A percentile compares a stretch with the other conserved stretches of the same genome.
Conservation (phyloP, 37 sponge, comb jelly and placozoan species). For the Bolinopsis microptera region DNA sequence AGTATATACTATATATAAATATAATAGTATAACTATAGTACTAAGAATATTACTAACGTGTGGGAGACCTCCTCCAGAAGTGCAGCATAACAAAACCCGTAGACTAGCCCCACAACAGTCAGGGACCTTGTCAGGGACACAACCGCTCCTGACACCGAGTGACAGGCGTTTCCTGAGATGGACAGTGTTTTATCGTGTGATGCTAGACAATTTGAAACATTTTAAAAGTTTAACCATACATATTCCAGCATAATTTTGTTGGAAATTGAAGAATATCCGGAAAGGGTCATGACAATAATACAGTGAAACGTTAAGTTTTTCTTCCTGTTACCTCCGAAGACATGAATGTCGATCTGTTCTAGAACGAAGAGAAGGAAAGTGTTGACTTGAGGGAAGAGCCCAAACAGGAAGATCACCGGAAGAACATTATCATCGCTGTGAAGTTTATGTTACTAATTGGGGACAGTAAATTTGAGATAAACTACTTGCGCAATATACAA, state of each 20-base stretch:
- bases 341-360: conserved; percentile 89
- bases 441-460: neutral
- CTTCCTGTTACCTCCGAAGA: conserved; percentile 93
- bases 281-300: no score
- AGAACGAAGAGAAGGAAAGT: conserved; percentile 82
- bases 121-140: conserved; percentile 5
- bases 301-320: no score
- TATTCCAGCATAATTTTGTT: no score
- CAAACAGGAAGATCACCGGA: conserved; percentile 77
- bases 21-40: no score
- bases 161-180: conserved; percentile 48
- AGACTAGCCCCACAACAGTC: neutral
- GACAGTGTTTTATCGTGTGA: no score
- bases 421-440: conserved; percentile 78
- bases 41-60: conserved; percentile 44
- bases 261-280: no score
- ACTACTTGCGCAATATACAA: no score
- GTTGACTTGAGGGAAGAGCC: conserved; percentile 83
- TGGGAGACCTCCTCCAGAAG: neutral
- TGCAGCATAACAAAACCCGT: conserved; percentile 58
- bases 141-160: conserved; percentile 20
- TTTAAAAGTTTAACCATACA: no score
- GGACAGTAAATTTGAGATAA: neutral
- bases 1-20: no score
- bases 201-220: no score